Conservation (phyloP, 2,797 vertebrate species). For the Anniella stebbinsi region DNA sequence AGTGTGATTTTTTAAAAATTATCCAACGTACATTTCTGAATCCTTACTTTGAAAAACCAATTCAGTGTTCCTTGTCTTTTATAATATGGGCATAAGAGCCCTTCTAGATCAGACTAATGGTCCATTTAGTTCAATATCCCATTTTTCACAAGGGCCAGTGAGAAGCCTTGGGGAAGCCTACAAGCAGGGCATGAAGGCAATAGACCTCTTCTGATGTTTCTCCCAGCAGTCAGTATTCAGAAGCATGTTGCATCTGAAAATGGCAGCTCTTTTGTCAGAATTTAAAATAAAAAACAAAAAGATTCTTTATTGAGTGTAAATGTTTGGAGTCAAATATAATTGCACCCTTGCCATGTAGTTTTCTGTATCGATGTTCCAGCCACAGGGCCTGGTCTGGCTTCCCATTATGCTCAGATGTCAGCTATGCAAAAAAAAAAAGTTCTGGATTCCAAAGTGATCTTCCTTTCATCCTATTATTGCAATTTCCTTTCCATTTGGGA, state of each 20-base stretch:
- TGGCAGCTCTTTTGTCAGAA: background rate
- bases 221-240: background rate
- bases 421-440: background rate
- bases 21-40: too few relatives aligned
- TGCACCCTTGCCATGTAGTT: background rate
- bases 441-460: slow-evolving; percentile 5
- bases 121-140: background rate
- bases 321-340: background rate
- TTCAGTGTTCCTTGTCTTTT: too few relatives aligned
- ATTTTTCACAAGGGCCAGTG: background rate
- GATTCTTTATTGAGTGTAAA: background rate
- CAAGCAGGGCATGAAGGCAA: background rate
- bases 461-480: slow-evolving; percentile 14
- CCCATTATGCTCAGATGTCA: background rate
- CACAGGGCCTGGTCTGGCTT: background rate
- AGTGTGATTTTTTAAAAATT: too few relatives aligned
- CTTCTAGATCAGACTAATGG: too few relatives aligned
- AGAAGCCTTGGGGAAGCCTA: background rate
- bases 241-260: background rate
- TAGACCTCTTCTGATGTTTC: background rate
- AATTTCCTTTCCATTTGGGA: slow-evolving; percentile 20
- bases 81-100: too few relatives aligned
- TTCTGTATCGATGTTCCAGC: background rate
- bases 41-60: too few relatives aligned
- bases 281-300: background rate